These are phyloP conservation scores for Ericerus pela DNA, from an alignment of 1,140 invertebrate species.

Conservation along the genomic window DNA sequence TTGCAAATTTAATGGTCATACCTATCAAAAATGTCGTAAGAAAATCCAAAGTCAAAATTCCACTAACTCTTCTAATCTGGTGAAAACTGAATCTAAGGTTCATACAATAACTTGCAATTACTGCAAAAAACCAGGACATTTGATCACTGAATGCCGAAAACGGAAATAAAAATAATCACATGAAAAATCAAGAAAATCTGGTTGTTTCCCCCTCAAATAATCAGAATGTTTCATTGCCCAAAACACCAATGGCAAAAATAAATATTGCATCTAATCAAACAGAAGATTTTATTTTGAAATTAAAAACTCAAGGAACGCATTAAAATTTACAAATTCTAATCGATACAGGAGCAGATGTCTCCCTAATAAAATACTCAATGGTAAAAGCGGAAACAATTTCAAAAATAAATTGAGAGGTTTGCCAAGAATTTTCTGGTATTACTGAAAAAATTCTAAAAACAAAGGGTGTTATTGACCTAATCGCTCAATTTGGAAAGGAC, in stretches of 20 bases:
- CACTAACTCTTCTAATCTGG: not conserved
- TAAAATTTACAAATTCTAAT: not conserved
- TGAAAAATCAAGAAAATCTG: not conserved
- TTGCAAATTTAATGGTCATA: not conserved
- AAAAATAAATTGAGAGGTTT: not conserved
- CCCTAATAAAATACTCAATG: not conserved
- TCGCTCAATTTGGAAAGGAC: not conserved
- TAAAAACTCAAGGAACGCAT: not conserved
- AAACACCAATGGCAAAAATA: not conserved
- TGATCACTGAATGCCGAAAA: conserved; percentile 5
- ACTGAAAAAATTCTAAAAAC: not conserved
- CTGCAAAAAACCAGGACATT: conserved; percentile 3
- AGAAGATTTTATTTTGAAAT: not conserved
- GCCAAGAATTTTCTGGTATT: not conserved
- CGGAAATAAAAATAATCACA: not conserved
- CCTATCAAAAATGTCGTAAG: not conserved
- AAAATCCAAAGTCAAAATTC: not conserved
- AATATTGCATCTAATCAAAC: not conserved
- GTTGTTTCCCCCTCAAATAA: no score
- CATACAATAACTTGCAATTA: not conserved
- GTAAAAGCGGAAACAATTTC: not conserved
- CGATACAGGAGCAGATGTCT: not conserved
- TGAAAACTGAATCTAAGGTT: not conserved
- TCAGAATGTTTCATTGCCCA: not conserved
- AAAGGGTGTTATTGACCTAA: not conserved